These are phyloP conservation scores for Rhysida immarginata DNA, from an alignment of 1,140 invertebrate species.

Conservation along the genomic window DNA sequence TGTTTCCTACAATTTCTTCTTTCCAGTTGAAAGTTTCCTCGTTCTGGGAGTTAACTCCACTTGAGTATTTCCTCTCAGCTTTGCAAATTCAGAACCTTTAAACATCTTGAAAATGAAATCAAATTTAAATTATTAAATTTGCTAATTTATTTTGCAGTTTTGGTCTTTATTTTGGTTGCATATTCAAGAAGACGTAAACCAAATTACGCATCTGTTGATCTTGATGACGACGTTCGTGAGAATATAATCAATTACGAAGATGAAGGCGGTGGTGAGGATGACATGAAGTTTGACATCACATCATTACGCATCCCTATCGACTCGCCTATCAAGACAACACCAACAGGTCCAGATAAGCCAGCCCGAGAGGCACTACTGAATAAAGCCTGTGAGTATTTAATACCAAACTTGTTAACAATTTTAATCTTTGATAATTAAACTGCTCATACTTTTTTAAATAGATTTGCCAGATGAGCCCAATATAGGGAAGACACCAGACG, in stretches of 20 bases:
- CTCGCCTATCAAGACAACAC: constrained; percentile 16
- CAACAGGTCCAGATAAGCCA: constrained; percentile 17
- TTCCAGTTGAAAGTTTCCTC: no score
- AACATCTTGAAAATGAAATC: no score
- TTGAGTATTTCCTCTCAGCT: no score
- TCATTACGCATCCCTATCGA: constrained; percentile 48
- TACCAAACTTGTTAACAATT: constrained; percentile 11
- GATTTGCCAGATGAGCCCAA: constrained; percentile 50
- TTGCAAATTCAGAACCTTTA: no score
- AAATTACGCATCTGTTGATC: constrained; percentile 74
- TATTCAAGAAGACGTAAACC: constrained; percentile 52
- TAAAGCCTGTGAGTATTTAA: constrained; percentile 13
- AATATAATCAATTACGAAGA: constrained; percentile 96
- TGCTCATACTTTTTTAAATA: constrained; percentile 16
- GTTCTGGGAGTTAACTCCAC: no score
- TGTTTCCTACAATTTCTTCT: no score
- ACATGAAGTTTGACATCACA: constrained; percentile 79
- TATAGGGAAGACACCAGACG: no score
- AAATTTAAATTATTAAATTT: not conserved
- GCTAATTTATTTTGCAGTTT: constrained; percentile 40
- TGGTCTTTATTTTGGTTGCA: constrained; percentile 71
- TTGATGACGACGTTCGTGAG: constrained; percentile 86
- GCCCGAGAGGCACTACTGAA: constrained; percentile 1
- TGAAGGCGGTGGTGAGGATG: constrained; percentile 88
- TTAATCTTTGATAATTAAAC: not conserved